Evolutionary conservation across 2,797 vertebrate genomes (phyloP).

Genomic region (Erpetoichthys calabaricus): DNA sequence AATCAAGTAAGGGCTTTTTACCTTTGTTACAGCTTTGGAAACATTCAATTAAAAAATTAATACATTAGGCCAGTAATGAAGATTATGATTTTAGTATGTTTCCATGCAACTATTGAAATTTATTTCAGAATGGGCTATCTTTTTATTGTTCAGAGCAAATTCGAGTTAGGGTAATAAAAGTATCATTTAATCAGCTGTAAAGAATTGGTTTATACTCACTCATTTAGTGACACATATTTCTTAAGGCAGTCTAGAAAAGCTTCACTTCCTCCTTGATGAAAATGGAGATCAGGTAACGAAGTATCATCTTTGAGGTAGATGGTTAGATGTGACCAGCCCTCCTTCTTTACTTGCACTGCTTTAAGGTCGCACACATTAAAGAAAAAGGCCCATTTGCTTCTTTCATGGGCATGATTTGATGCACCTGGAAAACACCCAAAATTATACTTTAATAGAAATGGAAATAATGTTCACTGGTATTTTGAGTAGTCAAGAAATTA

Average conservation of each 20-base stretch:
- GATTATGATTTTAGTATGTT: too few relatives aligned
- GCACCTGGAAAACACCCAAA: constrained; percentile 47
- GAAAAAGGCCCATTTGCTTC: constrained; percentile 74
- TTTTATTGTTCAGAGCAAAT: too few relatives aligned
- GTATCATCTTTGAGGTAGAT: constrained; percentile 71
- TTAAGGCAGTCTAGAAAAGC: constrained; percentile 70
- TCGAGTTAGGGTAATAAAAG: too few relatives aligned
- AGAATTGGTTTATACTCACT: constrained; percentile 57
- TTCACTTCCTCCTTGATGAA: constrained; percentile 79
- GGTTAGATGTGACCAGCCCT: constrained; percentile 76
- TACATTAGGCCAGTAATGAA: too few relatives aligned
- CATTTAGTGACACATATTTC: constrained; percentile 64
- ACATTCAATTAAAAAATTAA: too few relatives aligned
- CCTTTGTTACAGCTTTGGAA: too few relatives aligned
- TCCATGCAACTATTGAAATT: too few relatives aligned
- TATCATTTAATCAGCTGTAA: too few relatives aligned
- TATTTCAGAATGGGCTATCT: too few relatives aligned
- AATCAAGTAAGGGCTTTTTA: too few relatives aligned
- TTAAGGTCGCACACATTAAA: constrained; percentile 73
- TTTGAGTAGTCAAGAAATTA: too few relatives aligned
- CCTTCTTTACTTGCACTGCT: constrained; percentile 69
- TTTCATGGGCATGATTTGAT: constrained; percentile 59
- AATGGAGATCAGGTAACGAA: constrained; percentile 70
- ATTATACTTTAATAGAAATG: not conserved
- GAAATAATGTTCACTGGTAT: too few relatives aligned